Conservation (phyloP, 2,888 invertebrate species). For the Lordiphosa fenestrarum region DNA sequence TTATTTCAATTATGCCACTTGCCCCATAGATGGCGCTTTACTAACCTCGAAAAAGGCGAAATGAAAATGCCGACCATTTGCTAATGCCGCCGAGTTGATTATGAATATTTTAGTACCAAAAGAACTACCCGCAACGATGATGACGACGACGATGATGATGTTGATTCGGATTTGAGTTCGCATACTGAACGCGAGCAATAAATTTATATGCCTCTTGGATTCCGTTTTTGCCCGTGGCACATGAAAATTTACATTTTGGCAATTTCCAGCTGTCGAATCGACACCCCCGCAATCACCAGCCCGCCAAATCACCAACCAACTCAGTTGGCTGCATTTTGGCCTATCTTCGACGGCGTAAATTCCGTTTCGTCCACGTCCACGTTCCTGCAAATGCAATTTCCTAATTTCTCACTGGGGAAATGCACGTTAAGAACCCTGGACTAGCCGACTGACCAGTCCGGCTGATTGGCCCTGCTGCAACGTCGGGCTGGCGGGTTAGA, state of each 20-base stretch:
- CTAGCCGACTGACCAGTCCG: slow-evolving; percentile 29
- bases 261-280: slow-evolving; percentile 72
- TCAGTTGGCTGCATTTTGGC: slow-evolving; percentile 24
- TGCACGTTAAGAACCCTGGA: slow-evolving; percentile 60
- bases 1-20: slow-evolving; percentile 32
- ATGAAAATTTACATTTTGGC: slow-evolving; percentile 77
- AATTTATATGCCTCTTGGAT: slow-evolving; percentile 55
- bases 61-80: slow-evolving; percentile 37
- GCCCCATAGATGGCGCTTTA: slow-evolving; percentile 33
- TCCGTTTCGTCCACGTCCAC: slow-evolving; percentile 43
- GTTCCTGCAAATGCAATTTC: slow-evolving; percentile 74
- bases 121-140: slow-evolving; percentile 29
- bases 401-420: slow-evolving; percentile 77
- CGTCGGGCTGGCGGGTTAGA: slow-evolving; percentile 1
- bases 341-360: slow-evolving; percentile 50
- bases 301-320: background rate
- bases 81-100: slow-evolving; percentile 61
- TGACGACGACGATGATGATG: slow-evolving; percentile 14
- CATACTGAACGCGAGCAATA: slow-evolving; percentile 56
- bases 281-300: background rate
- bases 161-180: slow-evolving; percentile 19
- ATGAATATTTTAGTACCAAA: slow-evolving; percentile 62
- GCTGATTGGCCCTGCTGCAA: slow-evolving; percentile 41
- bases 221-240: slow-evolving; percentile 31
- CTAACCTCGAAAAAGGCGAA: slow-evolving; percentile 28